Conservation (phyloP, 2,888 invertebrate species). For the Cosmopolites sordidus region DNA sequence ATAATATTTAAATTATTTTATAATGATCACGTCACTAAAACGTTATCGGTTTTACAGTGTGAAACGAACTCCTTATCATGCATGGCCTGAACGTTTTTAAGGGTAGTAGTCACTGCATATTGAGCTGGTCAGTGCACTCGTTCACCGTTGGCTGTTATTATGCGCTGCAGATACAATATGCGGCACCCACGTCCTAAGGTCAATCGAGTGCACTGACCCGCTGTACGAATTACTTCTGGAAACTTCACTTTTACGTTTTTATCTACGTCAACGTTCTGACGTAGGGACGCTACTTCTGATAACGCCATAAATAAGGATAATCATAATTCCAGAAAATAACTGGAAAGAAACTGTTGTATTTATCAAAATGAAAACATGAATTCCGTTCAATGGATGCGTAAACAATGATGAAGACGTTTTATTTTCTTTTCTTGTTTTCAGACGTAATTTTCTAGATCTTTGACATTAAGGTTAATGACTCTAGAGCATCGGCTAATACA, state of each 20-base stretch:
- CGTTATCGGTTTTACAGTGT: too few species aligned
- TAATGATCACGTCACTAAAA: too few species aligned
- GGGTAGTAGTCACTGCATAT: background rate
- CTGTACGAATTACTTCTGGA: slow-evolving; percentile 12
- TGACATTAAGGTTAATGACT: slow-evolving; percentile 14
- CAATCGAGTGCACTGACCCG: slow-evolving; percentile 25
- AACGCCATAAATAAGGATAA: too few species aligned
- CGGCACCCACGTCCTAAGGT: slow-evolving; percentile 28
- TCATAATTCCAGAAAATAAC: too few species aligned
- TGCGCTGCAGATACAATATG: background rate
- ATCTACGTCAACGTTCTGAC: too few species aligned
- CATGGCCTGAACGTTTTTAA: background rate
- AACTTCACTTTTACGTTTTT: background rate
- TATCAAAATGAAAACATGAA: too few species aligned
- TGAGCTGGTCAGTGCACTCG: slow-evolving; percentile 8
- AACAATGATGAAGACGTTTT: slow-evolving; percentile 1
- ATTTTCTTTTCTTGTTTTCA: slow-evolving; percentile 3
- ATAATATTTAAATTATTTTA: too few species aligned
- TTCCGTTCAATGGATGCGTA: background rate
- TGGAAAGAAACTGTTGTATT: too few species aligned
- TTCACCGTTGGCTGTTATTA: background rate
- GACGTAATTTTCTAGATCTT: slow-evolving; percentile 5
- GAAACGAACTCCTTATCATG: background rate
- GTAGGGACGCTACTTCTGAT: too few species aligned
- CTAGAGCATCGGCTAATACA: background rate